A percentile compares a stretch with the other conserved stretches of the same genome.
These are phyloP conservation scores for Alviniconcha marisindica DNA, from an alignment of 1,140 invertebrate genomes.

Conservation along the genomic window DNA sequence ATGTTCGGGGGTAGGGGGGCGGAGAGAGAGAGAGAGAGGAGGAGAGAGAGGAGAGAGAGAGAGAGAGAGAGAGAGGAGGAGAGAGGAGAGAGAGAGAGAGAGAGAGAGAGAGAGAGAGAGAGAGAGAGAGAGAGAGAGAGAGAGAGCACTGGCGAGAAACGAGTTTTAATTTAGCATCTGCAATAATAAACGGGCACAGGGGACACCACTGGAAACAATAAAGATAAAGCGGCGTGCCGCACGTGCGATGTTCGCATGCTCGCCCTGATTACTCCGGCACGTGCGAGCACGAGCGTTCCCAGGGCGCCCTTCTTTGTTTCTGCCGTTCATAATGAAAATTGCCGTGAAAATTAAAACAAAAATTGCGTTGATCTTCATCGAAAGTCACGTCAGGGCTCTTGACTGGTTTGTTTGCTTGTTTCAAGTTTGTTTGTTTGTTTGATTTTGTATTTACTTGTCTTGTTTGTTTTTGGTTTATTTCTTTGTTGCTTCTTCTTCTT, in stretches of 20 bases:
- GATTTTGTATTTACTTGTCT: too few species aligned
- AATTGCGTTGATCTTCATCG: background rate
- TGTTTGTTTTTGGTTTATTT: too few species aligned
- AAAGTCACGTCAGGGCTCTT: background rate
- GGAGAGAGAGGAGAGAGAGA: background rate
- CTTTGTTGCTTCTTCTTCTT: too few species aligned
- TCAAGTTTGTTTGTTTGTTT: too few species aligned
- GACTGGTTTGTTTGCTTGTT: too few species aligned
- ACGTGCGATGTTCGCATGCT: conserved; percentile 36
- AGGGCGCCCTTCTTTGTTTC: background rate
- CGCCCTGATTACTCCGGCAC: conserved; percentile 32
- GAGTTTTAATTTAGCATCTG: conserved; percentile 43
- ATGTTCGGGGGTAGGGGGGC: too few species aligned
- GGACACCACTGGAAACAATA: conserved; percentile 30
- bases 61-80: background rate
- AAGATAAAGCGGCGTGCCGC: conserved; percentile 23
- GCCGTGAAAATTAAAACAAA: background rate
- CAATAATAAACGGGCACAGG: conserved; percentile 26
- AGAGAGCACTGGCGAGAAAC: conserved; percentile 13
- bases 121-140: background rate
- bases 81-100: background rate
- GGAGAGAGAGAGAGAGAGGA: background rate
- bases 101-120: background rate
- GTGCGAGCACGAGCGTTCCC: conserved; percentile 3
- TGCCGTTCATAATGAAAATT: conserved; percentile 23